Conservation (phyloP, 2,113 vertebrate genomes). For the Charadrius vociferus region DNA sequence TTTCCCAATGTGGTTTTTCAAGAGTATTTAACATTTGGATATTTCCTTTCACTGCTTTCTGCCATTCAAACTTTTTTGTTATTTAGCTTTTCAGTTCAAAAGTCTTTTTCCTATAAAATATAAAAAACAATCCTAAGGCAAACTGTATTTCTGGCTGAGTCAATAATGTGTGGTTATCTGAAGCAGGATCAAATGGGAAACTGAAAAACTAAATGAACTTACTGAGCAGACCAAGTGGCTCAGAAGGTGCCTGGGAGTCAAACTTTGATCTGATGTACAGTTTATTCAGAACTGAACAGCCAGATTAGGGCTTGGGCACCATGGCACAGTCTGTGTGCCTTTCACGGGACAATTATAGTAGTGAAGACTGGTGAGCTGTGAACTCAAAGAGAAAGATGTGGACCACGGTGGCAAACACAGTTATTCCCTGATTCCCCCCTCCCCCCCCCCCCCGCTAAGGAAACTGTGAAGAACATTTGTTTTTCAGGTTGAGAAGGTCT, state of each 20-base stretch:
- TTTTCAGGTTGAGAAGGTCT: background rate
- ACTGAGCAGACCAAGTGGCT: background rate
- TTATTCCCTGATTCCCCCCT: background rate
- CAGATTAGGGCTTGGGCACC: background rate
- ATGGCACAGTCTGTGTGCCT: background rate
- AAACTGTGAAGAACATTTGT: background rate
- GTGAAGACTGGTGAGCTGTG: background rate
- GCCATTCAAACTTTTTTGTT: background rate
- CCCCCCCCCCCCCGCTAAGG: too few relatives aligned
- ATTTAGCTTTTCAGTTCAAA: constrained; percentile 2
- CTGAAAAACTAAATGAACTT: background rate
- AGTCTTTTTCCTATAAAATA: background rate
- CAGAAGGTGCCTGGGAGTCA: background rate
- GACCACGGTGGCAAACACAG: background rate
- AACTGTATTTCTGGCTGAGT: background rate
- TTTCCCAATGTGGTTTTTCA: background rate
- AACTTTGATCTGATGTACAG: background rate
- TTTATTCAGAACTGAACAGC: background rate
- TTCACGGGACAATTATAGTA: background rate
- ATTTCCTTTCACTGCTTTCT: constrained; percentile 41
- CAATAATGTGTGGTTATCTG: background rate
- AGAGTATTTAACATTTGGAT: background rate
- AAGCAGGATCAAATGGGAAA: background rate
- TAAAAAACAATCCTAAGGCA: background rate
- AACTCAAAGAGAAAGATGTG: background rate